Percentiles rank a stretch among this genome's conserved stretches.
Evolutionary conservation across 2,113 vertebrate species (phyloP).

Genomic region (Erythrocercus mccallii): DNA sequence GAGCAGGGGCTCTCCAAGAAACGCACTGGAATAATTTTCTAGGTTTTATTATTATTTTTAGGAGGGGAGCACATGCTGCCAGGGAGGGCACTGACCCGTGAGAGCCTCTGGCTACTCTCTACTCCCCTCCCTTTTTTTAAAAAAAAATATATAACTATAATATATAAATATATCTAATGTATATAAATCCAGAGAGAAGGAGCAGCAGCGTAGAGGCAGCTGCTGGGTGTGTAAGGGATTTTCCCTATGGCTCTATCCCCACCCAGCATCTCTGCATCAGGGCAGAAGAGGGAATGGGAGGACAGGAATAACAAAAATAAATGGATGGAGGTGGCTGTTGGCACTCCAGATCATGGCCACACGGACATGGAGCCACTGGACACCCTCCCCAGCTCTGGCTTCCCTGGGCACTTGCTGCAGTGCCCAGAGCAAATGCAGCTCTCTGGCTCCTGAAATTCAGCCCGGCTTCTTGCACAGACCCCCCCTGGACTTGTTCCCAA

Average conservation of each 20-base stretch:
- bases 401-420: neutral
- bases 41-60: constrained; percentile 59
- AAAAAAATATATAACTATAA: constrained; percentile 78
- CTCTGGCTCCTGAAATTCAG: neutral
- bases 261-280: neutral
- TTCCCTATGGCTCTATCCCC: neutral
- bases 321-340: neutral
- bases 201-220: neutral
- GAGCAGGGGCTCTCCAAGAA: constrained; percentile 37
- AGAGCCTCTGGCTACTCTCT: constrained; percentile 34
- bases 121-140: neutral
- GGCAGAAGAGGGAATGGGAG: neutral
- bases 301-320: neutral
- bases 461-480: neutral
- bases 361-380: neutral
- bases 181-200: constrained; percentile 44
- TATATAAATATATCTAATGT: constrained; percentile 78
- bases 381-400: neutral
- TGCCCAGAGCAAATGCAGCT: neutral
- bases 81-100: neutral
- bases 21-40: constrained; percentile 75
- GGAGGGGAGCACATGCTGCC: neutral
- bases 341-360: neutral
- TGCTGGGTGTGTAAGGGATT: neutral
- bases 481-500: neutral